Evolutionary conservation across 2,797 vertebrate genomes (phyloP), one percentile per base, ranked within the genome.

Genomic region (Pangasius djambal): DNA sequence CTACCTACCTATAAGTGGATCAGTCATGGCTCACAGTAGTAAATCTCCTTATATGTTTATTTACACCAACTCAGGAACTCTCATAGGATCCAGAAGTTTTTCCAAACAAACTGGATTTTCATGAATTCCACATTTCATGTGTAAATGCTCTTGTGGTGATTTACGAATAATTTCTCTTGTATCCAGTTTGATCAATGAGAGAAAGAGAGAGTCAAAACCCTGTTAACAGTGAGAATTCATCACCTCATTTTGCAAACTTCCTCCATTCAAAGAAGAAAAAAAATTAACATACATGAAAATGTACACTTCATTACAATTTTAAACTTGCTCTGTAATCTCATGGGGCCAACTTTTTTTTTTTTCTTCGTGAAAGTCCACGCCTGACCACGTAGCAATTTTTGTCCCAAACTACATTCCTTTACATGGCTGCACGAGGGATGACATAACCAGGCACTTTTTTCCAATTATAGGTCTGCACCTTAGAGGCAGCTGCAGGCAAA

Each of bases 401-500:
- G 34, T 31, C 83, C 59, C 44, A 67, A 52, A 86, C 37, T 88
- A 70, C 44, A 84, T 34, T 67, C 63, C 63, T 89, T 40, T 83
- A 75, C 22, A 48, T 75, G 31, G 57, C 34, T 87, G 28, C 79
- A 59, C 18, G 9, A 87, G 70, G 22, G 59, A 86, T 86, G 88
- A 87, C 63, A 85, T 78, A 87, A 77, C 86, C 82, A 59, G 59
- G 70, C 67, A 77, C 78, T 44, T 65, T 65, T 61, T 82, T 40
- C 61, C 65, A 87, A 85, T 72, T 82, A 87, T 89, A 70, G 78
- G 52, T 52, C 8, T 83, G 61, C 44, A 69, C 88, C 90, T 72
- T 2, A 40, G 83, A 89, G 89, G 86, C 74, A 89, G 83, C 79
- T 87, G 86, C 83, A 92, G 81, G 70, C 70, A 84, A 61, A 88